Percentiles rank a stretch among this genome's conserved stretches.
phyloP scores from a whole-genome alignment of 2,797 vertebrate genomes.

The Tauraco hartlaubi region DNA sequence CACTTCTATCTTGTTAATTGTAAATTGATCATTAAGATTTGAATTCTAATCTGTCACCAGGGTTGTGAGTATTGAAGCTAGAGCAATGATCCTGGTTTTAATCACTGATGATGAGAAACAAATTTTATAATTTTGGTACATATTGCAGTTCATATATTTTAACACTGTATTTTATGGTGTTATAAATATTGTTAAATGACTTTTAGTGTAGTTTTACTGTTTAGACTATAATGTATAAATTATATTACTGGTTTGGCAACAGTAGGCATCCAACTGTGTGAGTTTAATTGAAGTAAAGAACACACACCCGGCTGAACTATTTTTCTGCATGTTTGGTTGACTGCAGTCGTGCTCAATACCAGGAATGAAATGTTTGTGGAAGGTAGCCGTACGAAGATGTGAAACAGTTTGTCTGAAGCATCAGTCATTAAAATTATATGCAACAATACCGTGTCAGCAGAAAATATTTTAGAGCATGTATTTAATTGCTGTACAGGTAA shows the following conservation, averaged over 20 bases:
- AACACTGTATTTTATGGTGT: constrained; percentile 86
- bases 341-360: constrained; percentile 64
- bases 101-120: constrained; percentile 88
- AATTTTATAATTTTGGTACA: constrained; percentile 87
- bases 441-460: constrained; percentile 37
- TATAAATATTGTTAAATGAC: constrained; percentile 89
- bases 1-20: constrained; percentile 89
- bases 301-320: constrained; percentile 78
- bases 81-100: constrained; percentile 84
- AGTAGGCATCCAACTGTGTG: constrained; percentile 85
- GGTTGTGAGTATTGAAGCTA: constrained; percentile 84
- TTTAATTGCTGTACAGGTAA: constrained; percentile 41
- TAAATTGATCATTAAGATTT: constrained; percentile 90
- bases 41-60: constrained; percentile 88
- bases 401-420: constrained; percentile 49
- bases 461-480: constrained; percentile 36
- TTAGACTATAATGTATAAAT: constrained; percentile 87
- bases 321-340: constrained; percentile 76
- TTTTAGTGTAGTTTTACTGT: constrained; percentile 87
- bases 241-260: constrained; percentile 86
- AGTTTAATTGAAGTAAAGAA: constrained; percentile 87
- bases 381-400: constrained; percentile 54
- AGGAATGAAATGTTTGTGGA: constrained; percentile 47
- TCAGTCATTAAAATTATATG: constrained; percentile 40
- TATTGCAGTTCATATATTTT: constrained; percentile 89